These are phyloP conservation scores for Amphimallon solstitiale DNA, from an alignment of 2,888 invertebrate species.

Conservation along the genomic window DNA sequence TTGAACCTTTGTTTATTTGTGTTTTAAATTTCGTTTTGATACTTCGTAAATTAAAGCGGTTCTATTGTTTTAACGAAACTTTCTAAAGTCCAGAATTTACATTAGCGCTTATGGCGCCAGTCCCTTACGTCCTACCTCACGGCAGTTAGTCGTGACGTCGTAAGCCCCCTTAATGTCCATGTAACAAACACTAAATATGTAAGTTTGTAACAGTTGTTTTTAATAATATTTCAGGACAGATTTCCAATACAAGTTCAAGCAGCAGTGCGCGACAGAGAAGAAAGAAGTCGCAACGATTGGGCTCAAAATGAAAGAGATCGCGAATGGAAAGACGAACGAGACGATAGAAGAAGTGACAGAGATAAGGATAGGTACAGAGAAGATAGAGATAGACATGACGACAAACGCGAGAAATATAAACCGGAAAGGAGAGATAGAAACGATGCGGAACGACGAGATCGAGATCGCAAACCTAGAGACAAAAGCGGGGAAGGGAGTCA, in stretches of 20 bases:
- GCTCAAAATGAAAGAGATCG: constrained; percentile 53
- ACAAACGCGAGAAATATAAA: constrained; percentile 48
- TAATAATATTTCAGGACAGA: constrained; percentile 51
- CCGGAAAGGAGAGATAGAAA: constrained; percentile 57
- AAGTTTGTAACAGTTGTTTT: neutral
- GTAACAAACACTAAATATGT: too few species aligned
- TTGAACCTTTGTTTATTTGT: too few species aligned
- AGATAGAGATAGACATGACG: constrained; percentile 54
- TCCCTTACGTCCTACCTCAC: too few species aligned
- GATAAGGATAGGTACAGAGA: constrained; percentile 47
- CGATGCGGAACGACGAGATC: constrained; percentile 39
- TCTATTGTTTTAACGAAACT: too few species aligned
- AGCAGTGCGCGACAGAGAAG: constrained; percentile 30
- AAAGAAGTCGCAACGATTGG: constrained; percentile 35
- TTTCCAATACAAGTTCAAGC: constrained; percentile 57
- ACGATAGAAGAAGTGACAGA: constrained; percentile 42
- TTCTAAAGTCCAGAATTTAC: too few species aligned
- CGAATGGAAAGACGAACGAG: constrained; percentile 54
- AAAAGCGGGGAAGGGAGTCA: constrained; percentile 40
- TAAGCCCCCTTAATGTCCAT: too few species aligned
- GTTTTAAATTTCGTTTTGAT: too few species aligned
- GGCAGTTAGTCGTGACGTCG: too few species aligned
- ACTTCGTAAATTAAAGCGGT: too few species aligned
- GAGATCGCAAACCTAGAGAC: constrained; percentile 40
- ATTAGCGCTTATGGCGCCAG: too few species aligned